Evolutionary conservation across 2,888 invertebrate species (phyloP).

Genomic region (Syritta pipiens): DNA sequence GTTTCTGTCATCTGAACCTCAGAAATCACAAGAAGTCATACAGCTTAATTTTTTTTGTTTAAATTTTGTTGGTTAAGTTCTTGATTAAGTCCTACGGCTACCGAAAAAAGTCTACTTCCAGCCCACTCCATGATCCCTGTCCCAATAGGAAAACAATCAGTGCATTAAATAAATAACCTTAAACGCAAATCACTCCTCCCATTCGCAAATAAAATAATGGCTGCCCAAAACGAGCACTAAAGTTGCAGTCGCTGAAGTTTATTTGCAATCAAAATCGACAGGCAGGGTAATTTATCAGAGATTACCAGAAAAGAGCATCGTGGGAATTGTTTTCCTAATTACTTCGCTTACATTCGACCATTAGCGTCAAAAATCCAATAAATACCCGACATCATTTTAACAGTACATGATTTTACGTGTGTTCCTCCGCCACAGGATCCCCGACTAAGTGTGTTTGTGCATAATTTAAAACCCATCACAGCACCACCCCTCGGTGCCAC

Average conservation of each 20-base stretch:
- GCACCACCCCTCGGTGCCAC: neutral
- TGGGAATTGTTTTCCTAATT: slow-evolving; percentile 28
- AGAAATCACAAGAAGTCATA: too few species aligned
- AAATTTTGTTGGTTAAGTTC: too few species aligned
- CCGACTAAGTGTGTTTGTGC: neutral
- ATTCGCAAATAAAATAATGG: too few species aligned
- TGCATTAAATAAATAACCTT: too few species aligned
- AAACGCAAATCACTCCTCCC: too few species aligned
- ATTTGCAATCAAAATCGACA: slow-evolving; percentile 10
- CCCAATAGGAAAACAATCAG: too few species aligned
- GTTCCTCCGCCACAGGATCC: neutral
- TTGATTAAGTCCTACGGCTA: too few species aligned
- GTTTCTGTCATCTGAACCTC: too few species aligned
- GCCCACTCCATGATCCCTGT: too few species aligned
- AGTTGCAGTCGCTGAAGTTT: neutral
- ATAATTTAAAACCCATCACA: slow-evolving; percentile 24
- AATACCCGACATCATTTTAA: neutral
- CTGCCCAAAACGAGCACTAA: too few species aligned
- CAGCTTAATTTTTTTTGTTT: too few species aligned
- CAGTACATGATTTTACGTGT: slow-evolving; percentile 7
- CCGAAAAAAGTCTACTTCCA: too few species aligned
- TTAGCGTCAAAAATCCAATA: slow-evolving; percentile 2
- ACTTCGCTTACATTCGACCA: slow-evolving; percentile 24
- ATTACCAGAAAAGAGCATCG: neutral
- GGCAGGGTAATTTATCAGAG: neutral